These are phyloP conservation scores for Spongilla lacustris DNA, from an alignment of 37 sponge, comb jelly and placozoan species.

Conservation along the genomic window DNA sequence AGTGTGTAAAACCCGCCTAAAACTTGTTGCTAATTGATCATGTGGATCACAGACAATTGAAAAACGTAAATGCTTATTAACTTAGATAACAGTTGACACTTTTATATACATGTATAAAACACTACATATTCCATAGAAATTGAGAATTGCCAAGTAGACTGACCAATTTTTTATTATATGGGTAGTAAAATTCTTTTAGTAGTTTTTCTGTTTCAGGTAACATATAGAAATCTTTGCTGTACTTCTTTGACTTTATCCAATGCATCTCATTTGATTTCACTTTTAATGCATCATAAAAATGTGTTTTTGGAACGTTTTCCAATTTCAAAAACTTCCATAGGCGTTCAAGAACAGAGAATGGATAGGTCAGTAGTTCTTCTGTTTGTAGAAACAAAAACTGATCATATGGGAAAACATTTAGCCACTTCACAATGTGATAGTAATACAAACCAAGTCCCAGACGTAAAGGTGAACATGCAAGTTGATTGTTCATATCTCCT, in stretches of 20 bases:
- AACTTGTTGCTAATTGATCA: no score
- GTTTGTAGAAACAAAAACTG: slow-evolving; percentile 11
- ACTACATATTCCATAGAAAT: slow-evolving; percentile 32
- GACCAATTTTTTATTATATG: slow-evolving; percentile 47
- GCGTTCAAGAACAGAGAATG: not conserved
- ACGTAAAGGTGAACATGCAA: slow-evolving; percentile 5
- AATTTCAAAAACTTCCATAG: slow-evolving; percentile 34
- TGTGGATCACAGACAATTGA: no score
- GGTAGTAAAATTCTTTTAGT: slow-evolving; percentile 23
- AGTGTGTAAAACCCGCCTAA: no score
- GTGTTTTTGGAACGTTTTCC: not conserved
- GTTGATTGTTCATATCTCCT: not conserved
- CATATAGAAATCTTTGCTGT: slow-evolving; percentile 28
- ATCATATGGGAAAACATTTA: slow-evolving; percentile 26
- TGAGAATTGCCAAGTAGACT: slow-evolving; percentile 30
- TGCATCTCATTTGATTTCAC: slow-evolving; percentile 5
- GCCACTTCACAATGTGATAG: slow-evolving; percentile 31
- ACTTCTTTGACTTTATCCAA: slow-evolving; percentile 26
- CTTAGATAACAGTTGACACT: no score
- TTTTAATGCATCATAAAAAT: not conserved
- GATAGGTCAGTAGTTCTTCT: slow-evolving; percentile 12
- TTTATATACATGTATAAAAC: not conserved
- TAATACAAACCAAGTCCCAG: slow-evolving; percentile 44
- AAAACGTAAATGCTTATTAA: no score
- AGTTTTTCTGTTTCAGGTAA: slow-evolving; percentile 15